Conservation (phyloP, 1,140 invertebrate species). For the Drosophila mayri region DNA sequence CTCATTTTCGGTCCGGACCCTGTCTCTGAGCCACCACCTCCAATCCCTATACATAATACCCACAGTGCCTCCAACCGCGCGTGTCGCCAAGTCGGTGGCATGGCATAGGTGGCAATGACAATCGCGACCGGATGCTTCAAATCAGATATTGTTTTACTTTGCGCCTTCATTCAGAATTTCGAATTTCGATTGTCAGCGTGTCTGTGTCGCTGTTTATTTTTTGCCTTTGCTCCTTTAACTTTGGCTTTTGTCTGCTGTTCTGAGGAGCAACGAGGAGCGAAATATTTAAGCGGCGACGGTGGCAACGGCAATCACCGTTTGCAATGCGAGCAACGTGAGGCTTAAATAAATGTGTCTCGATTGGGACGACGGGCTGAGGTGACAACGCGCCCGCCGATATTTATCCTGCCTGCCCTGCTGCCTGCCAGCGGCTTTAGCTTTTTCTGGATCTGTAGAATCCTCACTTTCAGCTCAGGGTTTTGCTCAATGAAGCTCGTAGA, state of each 20-base stretch:
- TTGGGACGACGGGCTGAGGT: conserved; percentile 39
- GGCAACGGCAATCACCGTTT: conserved; percentile 57
- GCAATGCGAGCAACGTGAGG: conserved; percentile 74
- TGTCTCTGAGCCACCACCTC: conserved; percentile 16
- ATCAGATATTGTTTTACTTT: conserved; percentile 84
- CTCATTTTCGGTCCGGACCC: conserved; percentile 41
- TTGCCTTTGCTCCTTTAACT: conserved; percentile 14
- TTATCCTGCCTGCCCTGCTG: conserved; percentile 31
- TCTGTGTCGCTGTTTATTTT: conserved; percentile 66
- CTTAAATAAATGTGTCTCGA: conserved; percentile 81
- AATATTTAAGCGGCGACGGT: conserved; percentile 53
- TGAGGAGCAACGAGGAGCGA: conserved; percentile 28
- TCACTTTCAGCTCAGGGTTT: conserved; percentile 11
- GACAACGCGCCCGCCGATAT: conserved; percentile 36
- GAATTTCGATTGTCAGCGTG: conserved; percentile 80
- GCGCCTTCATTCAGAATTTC: conserved; percentile 81
- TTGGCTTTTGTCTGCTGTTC: conserved; percentile 56
- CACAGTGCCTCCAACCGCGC: conserved; percentile 39
- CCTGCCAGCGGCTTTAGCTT: conserved; percentile 7
- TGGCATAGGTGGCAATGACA: conserved; percentile 82
- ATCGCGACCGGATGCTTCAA: conserved; percentile 83
- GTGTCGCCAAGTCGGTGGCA: conserved; percentile 54
- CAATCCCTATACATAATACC: conserved; percentile 20
- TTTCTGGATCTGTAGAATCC: conserved; percentile 5
- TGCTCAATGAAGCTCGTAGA: conserved; percentile 67